Conservation (phyloP, 1,140 invertebrate genomes). For the Zophobas atratus region DNA sequence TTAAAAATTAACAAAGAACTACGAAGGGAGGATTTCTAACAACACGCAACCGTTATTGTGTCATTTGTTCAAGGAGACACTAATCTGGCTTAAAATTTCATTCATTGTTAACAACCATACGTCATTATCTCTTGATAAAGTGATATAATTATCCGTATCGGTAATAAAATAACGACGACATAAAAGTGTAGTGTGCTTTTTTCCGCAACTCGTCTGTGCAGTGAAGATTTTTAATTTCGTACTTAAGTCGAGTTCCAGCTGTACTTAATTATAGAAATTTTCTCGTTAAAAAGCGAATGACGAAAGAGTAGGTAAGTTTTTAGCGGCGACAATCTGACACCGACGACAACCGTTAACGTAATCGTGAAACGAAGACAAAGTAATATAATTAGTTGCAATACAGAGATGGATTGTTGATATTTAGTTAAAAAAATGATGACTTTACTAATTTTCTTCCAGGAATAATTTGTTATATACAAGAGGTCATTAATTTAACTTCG, state of each 20-base stretch:
- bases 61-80: no score
- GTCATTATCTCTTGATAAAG: no score
- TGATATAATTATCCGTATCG: no score
- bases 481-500: constrained; percentile 13
- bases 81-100: no score
- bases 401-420: constrained; percentile 3
- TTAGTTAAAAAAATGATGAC: constrained; percentile 23
- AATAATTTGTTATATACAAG: constrained; percentile 30
- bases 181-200: no score
- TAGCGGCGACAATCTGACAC: not conserved
- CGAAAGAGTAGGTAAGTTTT: constrained; percentile 5
- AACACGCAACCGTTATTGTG: no score
- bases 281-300: constrained; percentile 4
- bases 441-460: constrained; percentile 9
- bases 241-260: not conserved
- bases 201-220: no score
- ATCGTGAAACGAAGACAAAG: constrained; percentile 19
- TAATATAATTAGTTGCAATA: constrained; percentile 25
- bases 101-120: no score
- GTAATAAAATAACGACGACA: no score
- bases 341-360: constrained; percentile 21
- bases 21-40: no score
- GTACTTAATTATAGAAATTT: not conserved
- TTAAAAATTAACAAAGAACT: constrained; percentile 28
- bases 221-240: not conserved